Base-by-base conservation (phyloP, 2,113 vertebrate species). In the Neotoma lepida region DNA sequence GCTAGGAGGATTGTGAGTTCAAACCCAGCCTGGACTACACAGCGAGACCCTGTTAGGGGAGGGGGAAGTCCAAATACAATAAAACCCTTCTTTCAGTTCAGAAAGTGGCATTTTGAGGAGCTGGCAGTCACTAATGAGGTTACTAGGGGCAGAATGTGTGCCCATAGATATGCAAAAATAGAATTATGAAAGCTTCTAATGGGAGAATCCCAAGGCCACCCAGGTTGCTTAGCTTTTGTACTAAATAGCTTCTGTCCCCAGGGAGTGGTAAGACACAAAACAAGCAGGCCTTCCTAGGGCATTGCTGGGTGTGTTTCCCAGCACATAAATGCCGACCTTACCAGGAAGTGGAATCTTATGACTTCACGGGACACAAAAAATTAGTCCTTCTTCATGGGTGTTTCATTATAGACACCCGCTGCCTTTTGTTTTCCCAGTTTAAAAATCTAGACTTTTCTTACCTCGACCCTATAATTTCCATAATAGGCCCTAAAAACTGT, bases 131-230 rank as follows among this genome's bases (percentile, higher is more conserved):
- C n/a, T 66, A 87, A 78, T 68, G 66, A 95, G 46, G 80, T 73
- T 68, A 56, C 66, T 18, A 85, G 63, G 76, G 49, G 49, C 58
- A 76, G 44, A 76, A 14, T 73, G 24, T 56, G 28, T 89, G n/a
- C 54, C 58, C 63, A 77, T n/a, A 49, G 96, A 97, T 96, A 96
- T 93, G 94, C 93, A 97, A 94, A 73, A 92, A 81, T 74, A 95
- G 97, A 96, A 97, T 64, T 89, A 92, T 6, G 89, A 95, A 97
- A 98, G 96, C 97, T 95, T 97, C 97, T 96, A 94, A 89, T 97
- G 97, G 96, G 86, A 87, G 95, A 97, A 95, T 92, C 87, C 95
- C 90, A 63, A 97, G 97, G 97, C 97, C 98, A 98, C 98, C 97
- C 97, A 97, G 84, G 93, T 97, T 98, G 98, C 93, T 96, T 96